Conservation (phyloP, 2,888 invertebrate genomes). For the Bugula neritina region DNA sequence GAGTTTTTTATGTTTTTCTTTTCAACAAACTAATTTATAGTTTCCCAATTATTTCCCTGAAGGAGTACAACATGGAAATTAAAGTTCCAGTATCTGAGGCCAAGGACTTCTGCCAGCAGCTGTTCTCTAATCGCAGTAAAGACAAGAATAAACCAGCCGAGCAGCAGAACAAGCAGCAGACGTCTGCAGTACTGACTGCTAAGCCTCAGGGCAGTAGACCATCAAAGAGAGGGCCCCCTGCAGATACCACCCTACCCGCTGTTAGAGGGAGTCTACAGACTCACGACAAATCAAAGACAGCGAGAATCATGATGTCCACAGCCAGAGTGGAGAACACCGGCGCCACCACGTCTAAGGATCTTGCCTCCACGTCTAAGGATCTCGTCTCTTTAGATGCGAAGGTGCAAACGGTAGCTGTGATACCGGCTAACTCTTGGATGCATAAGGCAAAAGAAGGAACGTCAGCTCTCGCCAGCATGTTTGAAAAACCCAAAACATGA, state of each 20-base stretch:
- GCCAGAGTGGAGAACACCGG: not conserved
- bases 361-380: not conserved
- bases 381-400: not conserved
- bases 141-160: not conserved
- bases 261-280: conserved; percentile 17
- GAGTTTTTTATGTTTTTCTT: not conserved
- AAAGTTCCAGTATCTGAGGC: not conserved
- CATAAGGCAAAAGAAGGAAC: conserved; percentile 21
- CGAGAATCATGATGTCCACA: not conserved
- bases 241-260: not conserved
- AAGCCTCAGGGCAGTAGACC: not conserved
- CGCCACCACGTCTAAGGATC: not conserved
- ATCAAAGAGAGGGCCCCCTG: not conserved
- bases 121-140: conserved; percentile 21
- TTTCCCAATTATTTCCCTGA: not conserved
- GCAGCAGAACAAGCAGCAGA: not conserved
- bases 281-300: conserved; percentile 10
- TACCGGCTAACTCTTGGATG: conserved; percentile 4
- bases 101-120: conserved; percentile 22
- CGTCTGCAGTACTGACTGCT: not conserved
- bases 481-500: not conserved
- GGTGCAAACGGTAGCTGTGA: not conserved
- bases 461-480: conserved; percentile 11
- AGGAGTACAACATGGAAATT: not conserved
- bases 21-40: not conserved